phyloP scores from a whole-genome alignment of 2,888 invertebrate species.

The Willowsia nigromaculata region DNA sequence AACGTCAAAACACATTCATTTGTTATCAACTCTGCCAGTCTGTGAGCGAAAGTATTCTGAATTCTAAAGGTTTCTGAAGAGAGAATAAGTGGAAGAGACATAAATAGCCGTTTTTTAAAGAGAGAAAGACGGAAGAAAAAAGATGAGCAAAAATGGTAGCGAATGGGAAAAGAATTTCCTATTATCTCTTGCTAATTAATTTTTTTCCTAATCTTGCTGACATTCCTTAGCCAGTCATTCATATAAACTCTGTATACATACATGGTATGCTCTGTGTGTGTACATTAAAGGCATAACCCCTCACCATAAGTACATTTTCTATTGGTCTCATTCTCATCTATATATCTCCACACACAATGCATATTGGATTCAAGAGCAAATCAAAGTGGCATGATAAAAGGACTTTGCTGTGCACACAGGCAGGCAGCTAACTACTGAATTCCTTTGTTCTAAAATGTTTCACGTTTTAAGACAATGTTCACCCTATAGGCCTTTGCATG shows the following conservation, averaged over 20 bases:
- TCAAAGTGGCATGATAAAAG: not conserved
- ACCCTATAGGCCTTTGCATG: not conserved
- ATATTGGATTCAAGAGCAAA: not conserved
- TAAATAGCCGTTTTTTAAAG: not conserved
- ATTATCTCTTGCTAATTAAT: conserved; percentile 73
- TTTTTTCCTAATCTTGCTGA: conserved; percentile 57
- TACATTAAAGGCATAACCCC: no score
- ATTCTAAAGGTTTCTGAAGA: not conserved
- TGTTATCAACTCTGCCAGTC: not conserved
- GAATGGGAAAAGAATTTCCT: conserved; percentile 61
- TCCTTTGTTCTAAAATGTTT: not conserved
- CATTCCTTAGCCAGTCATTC: conserved; percentile 6
- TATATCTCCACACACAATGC: not conserved
- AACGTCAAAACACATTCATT: conserved; percentile 9
- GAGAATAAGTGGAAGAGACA: not conserved
- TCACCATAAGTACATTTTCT: no score
- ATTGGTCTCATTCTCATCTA: no score
- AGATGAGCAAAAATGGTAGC: conserved; percentile 23
- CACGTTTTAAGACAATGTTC: not conserved
- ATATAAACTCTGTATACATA: not conserved
- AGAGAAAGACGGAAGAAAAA: not conserved
- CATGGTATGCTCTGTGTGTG: not conserved
- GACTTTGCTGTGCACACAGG: not conserved
- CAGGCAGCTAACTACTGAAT: not conserved
- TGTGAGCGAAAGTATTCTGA: not conserved